These are phyloP conservation scores for Eupithecia subfuscata DNA, from an alignment of 2,888 invertebrate species.

Conservation along the genomic window DNA sequence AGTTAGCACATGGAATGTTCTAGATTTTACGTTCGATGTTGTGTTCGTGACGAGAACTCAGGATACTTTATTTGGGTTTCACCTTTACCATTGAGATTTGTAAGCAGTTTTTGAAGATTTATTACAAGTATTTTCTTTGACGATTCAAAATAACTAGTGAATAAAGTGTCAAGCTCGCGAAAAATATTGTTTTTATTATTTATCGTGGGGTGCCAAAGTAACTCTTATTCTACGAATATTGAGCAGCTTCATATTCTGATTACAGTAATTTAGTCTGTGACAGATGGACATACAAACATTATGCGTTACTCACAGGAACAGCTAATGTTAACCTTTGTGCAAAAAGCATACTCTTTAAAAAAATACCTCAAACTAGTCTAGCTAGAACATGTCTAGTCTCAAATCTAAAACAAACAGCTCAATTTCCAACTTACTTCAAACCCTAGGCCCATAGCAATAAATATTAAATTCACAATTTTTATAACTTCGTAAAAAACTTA, in stretches of 20 bases:
- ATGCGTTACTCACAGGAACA: neutral
- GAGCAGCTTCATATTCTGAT: neutral
- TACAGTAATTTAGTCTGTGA: neutral
- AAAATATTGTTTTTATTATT: neutral
- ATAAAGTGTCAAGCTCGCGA: neutral
- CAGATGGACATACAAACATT: neutral
- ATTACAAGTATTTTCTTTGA: neutral
- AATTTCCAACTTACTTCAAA: neutral
- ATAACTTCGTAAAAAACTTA: constrained; percentile 23
- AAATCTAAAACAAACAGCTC: neutral
- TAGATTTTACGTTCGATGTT: constrained; percentile 6
- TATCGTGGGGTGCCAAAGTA: neutral
- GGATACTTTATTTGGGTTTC: neutral
- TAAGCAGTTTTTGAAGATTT: neutral
- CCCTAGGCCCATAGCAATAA: constrained; percentile 17
- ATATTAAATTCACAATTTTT: constrained; percentile 12
- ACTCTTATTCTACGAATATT: neutral
- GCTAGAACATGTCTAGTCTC: neutral
- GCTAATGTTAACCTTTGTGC: neutral
- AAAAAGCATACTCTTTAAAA: neutral
- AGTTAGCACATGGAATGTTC: constrained; percentile 6
- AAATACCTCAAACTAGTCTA: neutral
- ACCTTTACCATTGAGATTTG: neutral
- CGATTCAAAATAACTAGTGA: too few relatives aligned
- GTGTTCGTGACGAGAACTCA: neutral